Percentiles rank a stretch among this genome's conserved stretches.
These are phyloP conservation scores for Echinarachnius parma DNA, from an alignment of 53 echinoderm and acorn worm species.

Conservation along the genomic window DNA sequence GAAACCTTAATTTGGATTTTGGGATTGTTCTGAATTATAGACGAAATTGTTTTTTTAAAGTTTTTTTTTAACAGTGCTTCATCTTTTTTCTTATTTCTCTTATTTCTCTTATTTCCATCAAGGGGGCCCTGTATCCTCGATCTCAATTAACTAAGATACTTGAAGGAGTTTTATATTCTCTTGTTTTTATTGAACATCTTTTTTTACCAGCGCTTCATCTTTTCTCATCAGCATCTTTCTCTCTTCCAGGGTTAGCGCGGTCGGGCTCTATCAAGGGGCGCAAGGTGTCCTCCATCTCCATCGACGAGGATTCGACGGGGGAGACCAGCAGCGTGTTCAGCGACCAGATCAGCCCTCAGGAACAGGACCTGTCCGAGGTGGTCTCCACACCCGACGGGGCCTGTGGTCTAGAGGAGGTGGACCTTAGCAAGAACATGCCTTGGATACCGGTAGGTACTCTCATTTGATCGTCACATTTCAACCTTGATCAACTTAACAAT, in stretches of 20 bases:
- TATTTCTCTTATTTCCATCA: no score
- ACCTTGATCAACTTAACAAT: no score
- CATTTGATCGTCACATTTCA: no score
- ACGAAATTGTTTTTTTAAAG: no score
- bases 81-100: no score
- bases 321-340: constrained; percentile 96
- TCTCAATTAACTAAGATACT: no score
- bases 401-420: constrained; percentile 87
- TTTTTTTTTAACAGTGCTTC: no score
- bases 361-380: constrained; percentile 73
- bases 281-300: constrained; percentile 87
- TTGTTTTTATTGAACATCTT: no score
- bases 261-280: constrained; percentile 85
- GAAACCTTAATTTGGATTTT: no score
- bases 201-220: not conserved
- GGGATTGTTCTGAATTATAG: no score
- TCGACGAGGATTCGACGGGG: constrained; percentile 92
- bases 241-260: constrained; percentile 59
- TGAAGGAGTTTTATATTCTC: not conserved
- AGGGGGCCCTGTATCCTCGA: no score
- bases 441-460: constrained; percentile 76
- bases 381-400: constrained; percentile 76
- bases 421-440: constrained; percentile 96
- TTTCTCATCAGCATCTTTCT: not conserved
- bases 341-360: constrained; percentile 92